Conservation (phyloP, 2,113 vertebrate species). For the Odontesthes bonariensis region DNA sequence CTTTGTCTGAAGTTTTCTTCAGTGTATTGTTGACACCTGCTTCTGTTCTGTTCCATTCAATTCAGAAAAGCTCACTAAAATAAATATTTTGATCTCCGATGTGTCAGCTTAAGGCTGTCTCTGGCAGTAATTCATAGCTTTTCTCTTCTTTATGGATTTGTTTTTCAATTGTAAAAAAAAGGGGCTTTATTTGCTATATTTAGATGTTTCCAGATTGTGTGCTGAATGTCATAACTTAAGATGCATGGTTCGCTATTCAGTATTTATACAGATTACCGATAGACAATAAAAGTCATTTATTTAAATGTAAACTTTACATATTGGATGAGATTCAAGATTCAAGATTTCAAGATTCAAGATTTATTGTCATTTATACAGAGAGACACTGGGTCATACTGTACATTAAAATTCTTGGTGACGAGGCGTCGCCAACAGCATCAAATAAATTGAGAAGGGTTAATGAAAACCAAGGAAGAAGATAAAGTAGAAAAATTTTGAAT, state of each 20-base stretch:
- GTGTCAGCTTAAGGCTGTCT: slow-evolving; percentile 67
- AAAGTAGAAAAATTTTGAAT: too few species aligned
- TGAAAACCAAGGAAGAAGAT: too few species aligned
- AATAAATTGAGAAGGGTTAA: too few species aligned
- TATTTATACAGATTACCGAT: not conserved
- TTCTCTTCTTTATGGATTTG: slow-evolving; percentile 36
- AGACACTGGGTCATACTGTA: too few species aligned
- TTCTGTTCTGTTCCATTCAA: slow-evolving; percentile 50
- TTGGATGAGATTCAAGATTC: too few species aligned
- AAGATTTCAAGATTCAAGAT: too few species aligned
- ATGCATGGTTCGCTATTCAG: not conserved
- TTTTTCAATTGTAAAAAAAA: slow-evolving; percentile 42
- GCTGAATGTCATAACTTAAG: slow-evolving; percentile 27
- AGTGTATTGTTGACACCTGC: slow-evolving; percentile 63
- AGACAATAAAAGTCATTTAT: not conserved
- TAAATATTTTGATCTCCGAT: slow-evolving; percentile 66
- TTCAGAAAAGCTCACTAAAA: slow-evolving; percentile 61
- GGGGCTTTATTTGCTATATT: slow-evolving; percentile 55
- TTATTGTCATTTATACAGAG: too few species aligned
- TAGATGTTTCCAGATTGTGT: slow-evolving; percentile 32
- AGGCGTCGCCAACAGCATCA: too few species aligned
- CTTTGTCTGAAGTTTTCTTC: slow-evolving; percentile 62
- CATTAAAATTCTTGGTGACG: too few species aligned
- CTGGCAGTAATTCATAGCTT: slow-evolving; percentile 60
- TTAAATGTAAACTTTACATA: too few species aligned